Evolutionary conservation across 2,113 vertebrate genomes (phyloP), one percentile per base, ranked within the genome.

Genomic region (Chitala chitala): DNA sequence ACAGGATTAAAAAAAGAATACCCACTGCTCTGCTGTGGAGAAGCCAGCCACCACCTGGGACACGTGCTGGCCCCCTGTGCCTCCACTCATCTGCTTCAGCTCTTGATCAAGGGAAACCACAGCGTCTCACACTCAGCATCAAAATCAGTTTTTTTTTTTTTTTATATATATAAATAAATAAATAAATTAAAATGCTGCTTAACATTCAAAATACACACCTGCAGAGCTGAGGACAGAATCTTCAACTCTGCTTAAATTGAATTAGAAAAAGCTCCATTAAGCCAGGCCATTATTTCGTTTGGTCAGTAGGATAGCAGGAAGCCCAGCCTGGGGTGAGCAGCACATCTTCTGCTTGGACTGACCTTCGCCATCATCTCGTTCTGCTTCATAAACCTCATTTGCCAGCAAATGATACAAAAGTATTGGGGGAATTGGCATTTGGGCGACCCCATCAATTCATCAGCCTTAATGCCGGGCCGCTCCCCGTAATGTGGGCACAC

Each of bases 381-480:
- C 58, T 64, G 78, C 75, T 74, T 74, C 75, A 71, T 70, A 74
- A 76, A 76, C 55, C 68, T 68, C 66, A 74, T 76, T 76, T 71
- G 58, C 58, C n/a, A n/a, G 64, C 53, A 61, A 74, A 69, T 40
- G 51, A 51, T 63, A 56, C 68, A 66, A 56, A 42, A 55, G 61
- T 20, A 50, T 76, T 51, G 42, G 24, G 50, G 40, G 55, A 46
- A 31, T 15, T 72, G 48, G 56, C 75, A 76, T 74, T 71, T 53
- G 61, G 12, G 64, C 54, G 71, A 76, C 71, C 75, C 59, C 70
- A 69, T 76, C 71, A 59, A 65, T 74, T 74, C 50, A 76, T 70
- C 36, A 54, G 58, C 65, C 50, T 69, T 29, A 70, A 69, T 40
- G 58, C 2, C 40, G 24, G 48, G 17, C 38, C 71, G 58, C 8